Evolutionary conservation across 2,113 vertebrate genomes (phyloP), one percentile per base, ranked within the genome.

Genomic region (Pedetes capensis): DNA sequence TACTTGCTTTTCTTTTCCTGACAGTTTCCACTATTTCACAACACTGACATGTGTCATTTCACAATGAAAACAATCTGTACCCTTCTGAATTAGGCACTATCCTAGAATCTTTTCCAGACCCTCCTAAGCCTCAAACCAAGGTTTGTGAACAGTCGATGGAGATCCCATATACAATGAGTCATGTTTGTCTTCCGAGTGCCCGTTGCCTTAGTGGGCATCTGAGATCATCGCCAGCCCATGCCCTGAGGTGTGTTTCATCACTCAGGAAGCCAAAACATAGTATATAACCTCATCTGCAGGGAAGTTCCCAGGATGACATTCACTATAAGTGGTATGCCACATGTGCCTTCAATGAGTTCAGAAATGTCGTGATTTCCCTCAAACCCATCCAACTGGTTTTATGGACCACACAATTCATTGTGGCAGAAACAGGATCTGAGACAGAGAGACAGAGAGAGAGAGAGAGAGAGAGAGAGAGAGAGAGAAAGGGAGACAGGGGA

Each of bases 41-140:
- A 97, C 78, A 37, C 55, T 34, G 85, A 82, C 37, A 17, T 95
- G 95, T 95, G 96, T 97, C 96, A 92, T 94, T 93, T 95, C 39
- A 32, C 85, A 88, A 51, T 87, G 68, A 61, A 97, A 96, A 97
- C 97, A 96, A 12, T 94, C 81, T 97, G 95, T 94, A 94, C 95
- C 74, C 96, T 95, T 88, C 87, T 16, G 49, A 93, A 90, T 81
- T 64, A 81, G 85, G 85, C 94, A 34, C 37, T 92, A 57, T 76
- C 76, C 90, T 55, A 47, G 91, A 94, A 95, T 96, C 87, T 75
- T 92, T 96, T 97, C 96, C 96, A 97, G 96, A 92, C 55, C 78
- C 84, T 51, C 51, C 85, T 95, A 89, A 66, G n/a, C 91, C 96
- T 96, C 94, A 95, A 90, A 93, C 94, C 76, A 1, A 96, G 94